phyloP scores from a whole-genome alignment of 2,797 vertebrate genomes.

The Enteromius treurensis region DNA sequence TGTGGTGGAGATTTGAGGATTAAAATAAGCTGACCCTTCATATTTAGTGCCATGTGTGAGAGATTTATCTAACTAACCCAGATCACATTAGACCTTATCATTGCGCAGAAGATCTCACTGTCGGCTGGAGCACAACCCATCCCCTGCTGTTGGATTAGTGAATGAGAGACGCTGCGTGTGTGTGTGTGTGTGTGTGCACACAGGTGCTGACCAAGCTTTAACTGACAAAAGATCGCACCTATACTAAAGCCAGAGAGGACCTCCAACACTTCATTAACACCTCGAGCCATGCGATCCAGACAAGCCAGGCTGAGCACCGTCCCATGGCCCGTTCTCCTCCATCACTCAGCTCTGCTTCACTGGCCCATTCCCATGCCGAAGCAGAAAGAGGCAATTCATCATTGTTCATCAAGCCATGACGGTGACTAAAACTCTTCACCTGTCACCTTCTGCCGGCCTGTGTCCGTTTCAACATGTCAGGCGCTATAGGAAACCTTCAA shows the following conservation, averaged over 20 bases:
- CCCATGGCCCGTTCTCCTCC: constrained; percentile 2
- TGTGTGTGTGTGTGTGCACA: constrained; percentile 46
- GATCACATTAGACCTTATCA: constrained; percentile 80
- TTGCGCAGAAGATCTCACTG: constrained; percentile 72
- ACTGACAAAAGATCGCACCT: constrained; percentile 38
- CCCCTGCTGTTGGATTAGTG: constrained; percentile 76
- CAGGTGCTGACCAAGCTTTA: constrained; percentile 9
- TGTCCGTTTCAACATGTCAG: constrained; percentile 14
- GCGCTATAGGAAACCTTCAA: constrained; percentile 31
- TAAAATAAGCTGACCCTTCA: constrained; percentile 82
- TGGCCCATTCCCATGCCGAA: constrained; percentile 29
- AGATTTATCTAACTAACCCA: constrained; percentile 78
- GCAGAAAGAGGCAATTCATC: constrained; percentile 16
- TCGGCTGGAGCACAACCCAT: constrained; percentile 70
- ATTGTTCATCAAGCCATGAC: constrained; percentile 36
- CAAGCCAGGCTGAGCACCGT: neutral
- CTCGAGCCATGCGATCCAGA: constrained; percentile 35
- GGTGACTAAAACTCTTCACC: constrained; percentile 50
- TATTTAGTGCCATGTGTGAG: constrained; percentile 80
- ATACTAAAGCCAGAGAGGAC: constrained; percentile 15
- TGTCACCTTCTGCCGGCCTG: constrained; percentile 40
- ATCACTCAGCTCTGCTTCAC: constrained; percentile 41
- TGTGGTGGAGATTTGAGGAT: constrained; percentile 80
- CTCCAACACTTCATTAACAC: constrained; percentile 42
- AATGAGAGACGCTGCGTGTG: constrained; percentile 25